These are phyloP conservation scores for Melolontha melolontha DNA, from an alignment of 2,888 invertebrate species.

Conservation along the genomic window DNA sequence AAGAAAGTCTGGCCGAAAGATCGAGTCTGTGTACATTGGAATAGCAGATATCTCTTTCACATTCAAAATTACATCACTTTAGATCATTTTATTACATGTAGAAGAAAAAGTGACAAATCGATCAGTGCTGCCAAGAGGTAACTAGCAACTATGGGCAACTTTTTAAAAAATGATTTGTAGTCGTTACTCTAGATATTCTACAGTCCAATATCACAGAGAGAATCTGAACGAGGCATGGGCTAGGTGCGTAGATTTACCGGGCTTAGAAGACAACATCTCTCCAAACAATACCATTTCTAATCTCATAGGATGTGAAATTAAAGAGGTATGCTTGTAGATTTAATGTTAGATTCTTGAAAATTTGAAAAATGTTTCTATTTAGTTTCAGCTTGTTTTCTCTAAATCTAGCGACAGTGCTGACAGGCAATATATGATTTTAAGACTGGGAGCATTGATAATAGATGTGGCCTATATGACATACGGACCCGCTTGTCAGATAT, in stretches of 20 bases:
- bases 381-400: conserved; percentile 77
- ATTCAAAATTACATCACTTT: conserved; percentile 50
- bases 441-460: conserved; percentile 75
- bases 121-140: conserved; percentile 45
- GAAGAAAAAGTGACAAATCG: conserved; percentile 46
- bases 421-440: conserved; percentile 80
- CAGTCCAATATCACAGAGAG: conserved; percentile 48
- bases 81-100: conserved; percentile 46
- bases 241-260: conserved; percentile 80
- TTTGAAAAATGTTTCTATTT: no score
- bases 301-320: conserved; percentile 77
- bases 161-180: neutral
- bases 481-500: conserved; percentile 82
- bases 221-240: conserved; percentile 76
- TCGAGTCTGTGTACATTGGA: conserved; percentile 42
- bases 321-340: conserved; percentile 67
- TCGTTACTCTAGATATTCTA: conserved; percentile 19
- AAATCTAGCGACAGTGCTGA: conserved; percentile 75
- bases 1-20: conserved; percentile 43
- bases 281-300: conserved; percentile 80
- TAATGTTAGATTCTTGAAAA: no score
- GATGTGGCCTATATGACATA: conserved; percentile 83
- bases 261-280: conserved; percentile 86
- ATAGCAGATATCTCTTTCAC: conserved; percentile 44
- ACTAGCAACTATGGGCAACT: neutral